A percentile compares a stretch with the other conserved stretches of the same genome.
Evolutionary conservation across 2,797 vertebrate species (phyloP).

Genomic region (Coracias cyanogaster): DNA sequence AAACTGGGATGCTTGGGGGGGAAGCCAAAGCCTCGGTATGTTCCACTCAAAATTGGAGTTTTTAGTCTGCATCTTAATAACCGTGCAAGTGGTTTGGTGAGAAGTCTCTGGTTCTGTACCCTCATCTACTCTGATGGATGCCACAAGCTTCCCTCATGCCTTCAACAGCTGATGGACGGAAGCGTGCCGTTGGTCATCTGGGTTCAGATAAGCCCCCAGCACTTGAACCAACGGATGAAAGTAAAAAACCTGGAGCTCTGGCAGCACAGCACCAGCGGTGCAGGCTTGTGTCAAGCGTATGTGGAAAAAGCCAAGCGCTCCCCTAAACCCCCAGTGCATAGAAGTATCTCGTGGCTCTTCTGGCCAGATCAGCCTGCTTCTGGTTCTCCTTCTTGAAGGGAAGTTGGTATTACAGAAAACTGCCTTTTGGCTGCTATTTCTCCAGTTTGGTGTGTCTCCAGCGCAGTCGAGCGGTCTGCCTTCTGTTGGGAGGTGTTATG

Average conservation of each 20-base stretch:
- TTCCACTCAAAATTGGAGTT: neutral
- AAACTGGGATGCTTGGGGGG: neutral
- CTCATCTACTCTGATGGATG: neutral
- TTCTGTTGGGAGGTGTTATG: neutral
- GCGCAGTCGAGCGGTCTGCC: accelerated
- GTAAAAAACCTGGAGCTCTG: neutral
- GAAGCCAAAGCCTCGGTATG: accelerated
- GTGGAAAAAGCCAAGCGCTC: neutral
- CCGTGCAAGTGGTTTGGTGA: neutral
- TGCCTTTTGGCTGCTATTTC: accelerated
- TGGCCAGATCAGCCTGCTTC: neutral
- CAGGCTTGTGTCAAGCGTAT: neutral
- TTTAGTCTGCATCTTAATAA: neutral
- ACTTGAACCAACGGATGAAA: neutral
- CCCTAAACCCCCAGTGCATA: accelerated
- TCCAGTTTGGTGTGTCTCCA: neutral
- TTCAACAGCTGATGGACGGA: neutral
- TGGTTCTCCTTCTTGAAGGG: neutral
- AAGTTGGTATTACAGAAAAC: neutral
- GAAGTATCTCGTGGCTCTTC: neutral
- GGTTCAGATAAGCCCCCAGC: neutral
- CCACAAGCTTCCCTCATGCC: no score
- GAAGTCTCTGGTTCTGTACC: no score
- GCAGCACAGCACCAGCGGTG: neutral
- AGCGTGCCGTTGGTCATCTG: neutral